phyloP scores from a whole-genome alignment of 2,888 invertebrate species.

The Sphaerophoria rueppellii region DNA sequence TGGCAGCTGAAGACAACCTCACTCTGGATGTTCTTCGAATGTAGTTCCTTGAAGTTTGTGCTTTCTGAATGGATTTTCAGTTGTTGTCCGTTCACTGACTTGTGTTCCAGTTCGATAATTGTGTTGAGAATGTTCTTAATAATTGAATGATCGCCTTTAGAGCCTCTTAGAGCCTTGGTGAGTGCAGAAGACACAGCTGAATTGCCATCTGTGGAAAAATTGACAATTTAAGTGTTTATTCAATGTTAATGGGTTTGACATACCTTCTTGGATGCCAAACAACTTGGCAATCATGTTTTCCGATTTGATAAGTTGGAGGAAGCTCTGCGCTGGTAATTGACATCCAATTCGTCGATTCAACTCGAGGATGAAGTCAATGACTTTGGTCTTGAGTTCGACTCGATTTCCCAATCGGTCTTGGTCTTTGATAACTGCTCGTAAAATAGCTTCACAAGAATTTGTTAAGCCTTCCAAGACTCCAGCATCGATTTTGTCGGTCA shows the following conservation, averaged over 20 bases:
- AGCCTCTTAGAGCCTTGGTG: slow-evolving; percentile 4
- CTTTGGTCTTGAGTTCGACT: slow-evolving; percentile 28
- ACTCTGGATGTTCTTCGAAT: neutral
- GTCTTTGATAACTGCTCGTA: slow-evolving; percentile 24
- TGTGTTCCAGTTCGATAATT: slow-evolving; percentile 47
- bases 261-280: neutral
- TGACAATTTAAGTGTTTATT: no score
- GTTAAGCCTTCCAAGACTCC: slow-evolving; percentile 17
- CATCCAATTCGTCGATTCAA: slow-evolving; percentile 33
- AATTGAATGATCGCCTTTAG: neutral
- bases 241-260: no score
- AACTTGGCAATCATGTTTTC: slow-evolving; percentile 36
- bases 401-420: slow-evolving; percentile 12
- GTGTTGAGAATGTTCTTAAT: slow-evolving; percentile 32
- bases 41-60: slow-evolving; percentile 20
- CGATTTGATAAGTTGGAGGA: slow-evolving; percentile 4
- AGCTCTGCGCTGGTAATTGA: neutral
- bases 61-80: neutral
- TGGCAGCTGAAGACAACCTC: slow-evolving; percentile 1
- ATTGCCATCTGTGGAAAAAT: neutral
- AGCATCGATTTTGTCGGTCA: slow-evolving; percentile 22
- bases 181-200: slow-evolving; percentile 4
- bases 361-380: slow-evolving; percentile 41
- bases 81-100: slow-evolving; percentile 30
- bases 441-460: slow-evolving; percentile 42